These are phyloP conservation scores for Helobdella robusta DNA, from an alignment of 2,888 invertebrate genomes.

Conservation along the genomic window DNA sequence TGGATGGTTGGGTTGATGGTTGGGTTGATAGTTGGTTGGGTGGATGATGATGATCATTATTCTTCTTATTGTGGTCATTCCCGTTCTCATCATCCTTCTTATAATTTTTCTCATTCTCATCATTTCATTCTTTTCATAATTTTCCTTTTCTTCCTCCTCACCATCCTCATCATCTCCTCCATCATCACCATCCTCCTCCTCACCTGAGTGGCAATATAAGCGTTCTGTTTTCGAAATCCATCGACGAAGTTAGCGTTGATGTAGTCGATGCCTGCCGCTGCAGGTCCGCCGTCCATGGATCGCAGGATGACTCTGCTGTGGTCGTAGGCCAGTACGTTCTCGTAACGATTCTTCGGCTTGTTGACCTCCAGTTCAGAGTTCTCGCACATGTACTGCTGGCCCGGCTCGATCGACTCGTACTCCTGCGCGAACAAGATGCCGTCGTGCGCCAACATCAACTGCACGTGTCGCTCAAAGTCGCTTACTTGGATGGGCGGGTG, in stretches of 20 bases:
- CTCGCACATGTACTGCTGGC: constrained; percentile 99
- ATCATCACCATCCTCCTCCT: constrained; percentile 20
- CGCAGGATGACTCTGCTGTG: constrained; percentile 26
- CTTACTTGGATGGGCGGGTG: constrained; percentile 93
- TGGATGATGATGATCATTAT: not conserved
- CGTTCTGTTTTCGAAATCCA: constrained; percentile 25
- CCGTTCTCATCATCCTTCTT: not conserved
- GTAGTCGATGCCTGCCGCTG: constrained; percentile 26
- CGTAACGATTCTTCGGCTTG: constrained; percentile 25
- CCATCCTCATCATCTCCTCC: too few relatives aligned
- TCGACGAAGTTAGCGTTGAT: constrained; percentile 25
- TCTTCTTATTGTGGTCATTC: not conserved
- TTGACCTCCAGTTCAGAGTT: constrained; percentile 81
- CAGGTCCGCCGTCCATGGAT: constrained; percentile 13
- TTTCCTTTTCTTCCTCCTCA: constrained; percentile 4
- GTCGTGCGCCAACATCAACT: constrained; percentile 84
- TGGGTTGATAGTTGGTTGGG: too few relatives aligned
- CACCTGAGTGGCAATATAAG: constrained; percentile 28
- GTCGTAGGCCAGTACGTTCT: constrained; percentile 25
- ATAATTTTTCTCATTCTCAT: constrained; percentile 6
- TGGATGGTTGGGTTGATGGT: too few relatives aligned
- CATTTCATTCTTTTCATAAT: constrained; percentile 8
- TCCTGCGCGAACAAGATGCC: constrained; percentile 95
- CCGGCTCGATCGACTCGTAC: constrained; percentile 94
- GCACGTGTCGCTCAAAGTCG: constrained; percentile 87